phyloP scores from a whole-genome alignment of 2,113 vertebrate species.

The Chlamydotis undulata region DNA sequence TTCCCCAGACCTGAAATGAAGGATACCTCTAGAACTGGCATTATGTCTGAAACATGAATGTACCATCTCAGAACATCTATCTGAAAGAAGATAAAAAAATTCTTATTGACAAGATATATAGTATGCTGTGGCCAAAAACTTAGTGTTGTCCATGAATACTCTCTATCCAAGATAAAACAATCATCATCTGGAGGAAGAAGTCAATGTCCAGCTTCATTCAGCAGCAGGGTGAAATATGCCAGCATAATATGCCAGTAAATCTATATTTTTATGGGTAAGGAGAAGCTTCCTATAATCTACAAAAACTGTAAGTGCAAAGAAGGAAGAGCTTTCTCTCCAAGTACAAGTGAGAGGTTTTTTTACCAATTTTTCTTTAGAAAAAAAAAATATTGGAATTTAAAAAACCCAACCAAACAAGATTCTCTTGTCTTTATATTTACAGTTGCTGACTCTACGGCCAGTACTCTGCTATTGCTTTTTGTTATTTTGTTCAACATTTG shows the following conservation, averaged over 20 bases:
- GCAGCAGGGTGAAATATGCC: neutral
- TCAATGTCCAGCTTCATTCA: neutral
- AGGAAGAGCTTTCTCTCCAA: neutral
- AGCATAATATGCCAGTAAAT: neutral
- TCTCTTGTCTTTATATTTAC: neutral
- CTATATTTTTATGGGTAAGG: neutral
- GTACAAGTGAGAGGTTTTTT: accelerated
- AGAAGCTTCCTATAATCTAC: neutral
- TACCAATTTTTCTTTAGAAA: neutral
- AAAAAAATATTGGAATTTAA: neutral
- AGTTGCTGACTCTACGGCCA: neutral
- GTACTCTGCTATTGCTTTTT: neutral
- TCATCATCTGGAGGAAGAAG: neutral
- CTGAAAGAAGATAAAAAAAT: neutral
- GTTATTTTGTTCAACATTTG: neutral
- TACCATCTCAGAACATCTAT: neutral
- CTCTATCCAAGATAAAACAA: neutral
- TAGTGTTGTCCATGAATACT: neutral
- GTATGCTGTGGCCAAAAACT: neutral
- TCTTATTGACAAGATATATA: neutral
- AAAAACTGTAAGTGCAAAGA: neutral
- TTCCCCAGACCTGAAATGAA: neutral
- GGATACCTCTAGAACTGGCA: neutral
- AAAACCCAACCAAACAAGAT: neutral
- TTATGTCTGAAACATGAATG: neutral